Evolutionary conservation across 2,797 vertebrate genomes (phyloP).

Genomic region (Cuculus canorus): DNA sequence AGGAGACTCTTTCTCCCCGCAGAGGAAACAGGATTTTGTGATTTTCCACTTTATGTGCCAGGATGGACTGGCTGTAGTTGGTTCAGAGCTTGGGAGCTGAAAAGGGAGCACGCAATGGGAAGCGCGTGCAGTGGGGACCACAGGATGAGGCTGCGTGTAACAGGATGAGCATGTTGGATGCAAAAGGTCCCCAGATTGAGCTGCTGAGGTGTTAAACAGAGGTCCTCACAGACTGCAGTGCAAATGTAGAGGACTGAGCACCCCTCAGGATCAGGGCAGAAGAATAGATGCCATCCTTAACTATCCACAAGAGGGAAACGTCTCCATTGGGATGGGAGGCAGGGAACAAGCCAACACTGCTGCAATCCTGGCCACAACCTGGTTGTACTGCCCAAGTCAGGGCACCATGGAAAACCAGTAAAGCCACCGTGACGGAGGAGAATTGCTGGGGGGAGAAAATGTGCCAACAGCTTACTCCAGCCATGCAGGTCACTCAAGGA

Average conservation of each 20-base stretch:
- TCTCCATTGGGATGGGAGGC: background rate
- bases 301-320: background rate
- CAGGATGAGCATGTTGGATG: rapidly evolving
- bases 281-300: background rate
- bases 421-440: background rate
- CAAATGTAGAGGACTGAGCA: background rate
- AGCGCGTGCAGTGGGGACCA: rapidly evolving
- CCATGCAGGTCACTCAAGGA: background rate
- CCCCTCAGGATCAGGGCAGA: rapidly evolving
- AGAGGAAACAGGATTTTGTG: background rate
- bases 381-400: background rate
- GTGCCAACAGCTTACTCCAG: background rate
- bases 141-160: background rate
- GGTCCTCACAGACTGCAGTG: background rate
- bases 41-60: rapidly evolving
- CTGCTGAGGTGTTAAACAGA: background rate
- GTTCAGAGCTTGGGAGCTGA: background rate
- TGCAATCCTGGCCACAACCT: background rate
- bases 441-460: background rate
- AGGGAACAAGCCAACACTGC: background rate
- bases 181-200: background rate
- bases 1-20: background rate
- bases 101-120: background rate
- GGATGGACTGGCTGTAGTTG: rapidly evolving
- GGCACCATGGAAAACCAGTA: background rate